Conservation (phyloP, 2,888 invertebrate genomes). For the Dione juno region DNA sequence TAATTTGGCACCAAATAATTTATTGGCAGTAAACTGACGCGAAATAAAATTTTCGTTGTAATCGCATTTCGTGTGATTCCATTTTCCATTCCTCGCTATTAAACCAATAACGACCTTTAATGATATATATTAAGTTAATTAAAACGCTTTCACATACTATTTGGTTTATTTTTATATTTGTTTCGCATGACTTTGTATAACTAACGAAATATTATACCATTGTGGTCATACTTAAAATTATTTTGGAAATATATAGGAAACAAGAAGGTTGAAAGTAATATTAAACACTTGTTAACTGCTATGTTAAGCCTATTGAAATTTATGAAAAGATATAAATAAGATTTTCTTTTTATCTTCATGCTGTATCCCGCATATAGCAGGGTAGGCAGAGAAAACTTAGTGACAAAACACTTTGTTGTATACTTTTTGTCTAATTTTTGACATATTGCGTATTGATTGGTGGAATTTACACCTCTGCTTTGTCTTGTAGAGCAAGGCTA, state of each 20-base stretch:
- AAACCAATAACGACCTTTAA: constrained; percentile 35
- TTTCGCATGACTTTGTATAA: constrained; percentile 33
- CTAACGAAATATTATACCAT: constrained; percentile 3
- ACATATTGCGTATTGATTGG: too few relatives aligned
- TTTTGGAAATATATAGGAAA: background rate
- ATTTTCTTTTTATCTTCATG: too few relatives aligned
- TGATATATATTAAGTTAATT: constrained; percentile 42
- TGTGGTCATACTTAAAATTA: background rate
- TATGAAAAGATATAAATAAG: too few relatives aligned
- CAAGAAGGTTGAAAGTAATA: background rate
- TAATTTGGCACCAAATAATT: constrained; percentile 24
- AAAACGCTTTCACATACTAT: constrained; percentile 37
- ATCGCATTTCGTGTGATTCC: constrained; percentile 41
- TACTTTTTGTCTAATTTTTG: too few relatives aligned
- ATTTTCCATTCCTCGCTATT: constrained; percentile 35
- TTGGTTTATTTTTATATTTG: constrained; percentile 36
- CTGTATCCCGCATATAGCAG: too few relatives aligned
- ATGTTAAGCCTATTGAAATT: too few relatives aligned
- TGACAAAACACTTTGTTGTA: too few relatives aligned
- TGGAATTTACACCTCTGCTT: too few relatives aligned
- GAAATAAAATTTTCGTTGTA: constrained; percentile 43
- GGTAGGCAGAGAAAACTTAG: too few relatives aligned
- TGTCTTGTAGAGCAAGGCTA: too few relatives aligned
- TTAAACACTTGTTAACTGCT: background rate
- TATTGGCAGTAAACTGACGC: constrained; percentile 37